Percentiles rank a stretch among this genome's conserved stretches.
phyloP scores from a whole-genome alignment of 1,140 invertebrate species.

The Coptotermes formosanus region DNA sequence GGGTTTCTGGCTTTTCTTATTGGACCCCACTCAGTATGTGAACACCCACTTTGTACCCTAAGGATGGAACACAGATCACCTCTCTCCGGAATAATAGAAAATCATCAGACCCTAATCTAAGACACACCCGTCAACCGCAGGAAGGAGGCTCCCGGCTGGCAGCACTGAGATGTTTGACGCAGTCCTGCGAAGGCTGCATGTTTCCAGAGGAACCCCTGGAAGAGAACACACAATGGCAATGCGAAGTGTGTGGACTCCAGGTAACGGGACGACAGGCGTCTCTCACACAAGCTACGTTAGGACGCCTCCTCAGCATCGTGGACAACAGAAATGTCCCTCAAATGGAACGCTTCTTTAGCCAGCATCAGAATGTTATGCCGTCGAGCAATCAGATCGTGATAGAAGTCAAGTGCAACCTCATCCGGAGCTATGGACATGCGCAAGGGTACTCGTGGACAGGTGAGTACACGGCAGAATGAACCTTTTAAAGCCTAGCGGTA shows the following conservation, averaged over 20 bases:
- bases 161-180: conserved; percentile 6
- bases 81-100: too few relatives aligned
- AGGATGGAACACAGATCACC: too few relatives aligned
- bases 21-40: too few relatives aligned
- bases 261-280: not conserved
- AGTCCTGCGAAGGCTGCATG: not conserved
- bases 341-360: not conserved
- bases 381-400: conserved; percentile 28
- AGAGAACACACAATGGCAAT: not conserved
- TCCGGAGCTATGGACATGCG: conserved; percentile 13
- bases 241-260: not conserved
- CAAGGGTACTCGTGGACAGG: not conserved
- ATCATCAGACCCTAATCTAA: too few relatives aligned
- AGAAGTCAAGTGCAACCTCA: conserved; percentile 22
- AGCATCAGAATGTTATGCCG: not conserved
- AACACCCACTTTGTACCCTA: too few relatives aligned
- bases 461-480: not conserved
- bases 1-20: too few relatives aligned
- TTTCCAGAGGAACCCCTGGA: conserved; percentile 16
- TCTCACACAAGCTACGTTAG: conserved; percentile 20
- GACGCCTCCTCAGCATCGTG: conserved; percentile 1
- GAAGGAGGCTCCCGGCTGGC: conserved; percentile 19
- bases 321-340: not conserved
- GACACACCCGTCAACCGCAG: not conserved
- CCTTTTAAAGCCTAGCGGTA: too few relatives aligned